Conservation (phyloP, 92 coral and sea anemone species). For the Nematostella vectensis region DNA sequence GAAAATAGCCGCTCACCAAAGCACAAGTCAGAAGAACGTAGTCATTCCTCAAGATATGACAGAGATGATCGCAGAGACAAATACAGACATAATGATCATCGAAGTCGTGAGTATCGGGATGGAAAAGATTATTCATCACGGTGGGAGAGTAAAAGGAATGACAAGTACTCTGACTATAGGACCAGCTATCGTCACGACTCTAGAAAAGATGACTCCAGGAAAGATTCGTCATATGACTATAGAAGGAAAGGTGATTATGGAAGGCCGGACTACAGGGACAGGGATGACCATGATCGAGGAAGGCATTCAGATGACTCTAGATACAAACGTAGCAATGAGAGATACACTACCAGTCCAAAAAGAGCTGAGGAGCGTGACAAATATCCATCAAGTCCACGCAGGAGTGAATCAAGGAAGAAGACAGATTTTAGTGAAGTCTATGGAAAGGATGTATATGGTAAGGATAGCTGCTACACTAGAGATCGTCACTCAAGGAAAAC, state of each 20-base stretch:
- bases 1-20: conserved; percentile 72
- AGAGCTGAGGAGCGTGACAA: conserved; percentile 46
- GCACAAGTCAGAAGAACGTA: conserved; percentile 41
- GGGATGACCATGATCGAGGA: conserved; percentile 62
- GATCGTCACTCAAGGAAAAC: conserved; percentile 21
- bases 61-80: conserved; percentile 62
- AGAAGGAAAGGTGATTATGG: conserved; percentile 38
- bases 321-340: conserved; percentile 29
- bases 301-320: conserved; percentile 48
- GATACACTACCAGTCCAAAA: conserved; percentile 59
- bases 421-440: conserved; percentile 20
- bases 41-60: conserved; percentile 58
- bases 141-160: conserved; percentile 51
- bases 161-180: conserved; percentile 44
- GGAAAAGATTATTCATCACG: conserved; percentile 55
- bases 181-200: conserved; percentile 51
- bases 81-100: conserved; percentile 40
- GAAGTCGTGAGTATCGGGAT: conserved; percentile 39
- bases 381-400: conserved; percentile 20
- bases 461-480: conserved; percentile 20
- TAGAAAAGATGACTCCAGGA: conserved; percentile 31
- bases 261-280: conserved; percentile 37
- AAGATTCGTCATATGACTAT: conserved; percentile 21
- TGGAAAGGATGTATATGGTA: conserved; percentile 29
- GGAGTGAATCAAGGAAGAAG: conserved; percentile 30